A percentile compares a stretch with the other conserved stretches of the same genome.
These are phyloP conservation scores for Teleiodes luculella DNA, from an alignment of 2,888 invertebrate genomes.

Conservation along the genomic window DNA sequence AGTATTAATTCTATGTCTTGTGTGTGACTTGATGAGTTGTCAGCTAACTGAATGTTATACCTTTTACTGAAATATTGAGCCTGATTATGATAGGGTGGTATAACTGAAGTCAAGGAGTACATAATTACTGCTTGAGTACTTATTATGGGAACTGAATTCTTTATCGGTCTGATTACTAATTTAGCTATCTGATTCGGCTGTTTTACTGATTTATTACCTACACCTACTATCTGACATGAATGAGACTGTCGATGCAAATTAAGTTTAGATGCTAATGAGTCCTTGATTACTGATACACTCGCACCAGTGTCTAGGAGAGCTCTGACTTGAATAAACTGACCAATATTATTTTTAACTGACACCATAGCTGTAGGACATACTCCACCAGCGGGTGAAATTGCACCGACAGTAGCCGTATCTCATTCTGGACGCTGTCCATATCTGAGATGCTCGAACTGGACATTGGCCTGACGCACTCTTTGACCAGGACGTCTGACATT, in stretches of 20 bases:
- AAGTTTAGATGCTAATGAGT: background rate
- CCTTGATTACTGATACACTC: background rate
- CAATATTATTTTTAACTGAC: background rate
- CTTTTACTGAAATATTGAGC: too few species aligned
- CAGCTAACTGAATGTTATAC: background rate
- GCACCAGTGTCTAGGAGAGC: background rate
- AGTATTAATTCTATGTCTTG: conserved; percentile 2
- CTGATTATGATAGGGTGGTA: background rate
- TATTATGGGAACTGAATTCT: background rate
- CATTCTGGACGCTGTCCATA: background rate
- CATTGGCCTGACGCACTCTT: too few species aligned
- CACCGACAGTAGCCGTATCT: background rate
- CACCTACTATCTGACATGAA: too few species aligned
- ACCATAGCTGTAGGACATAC: background rate
- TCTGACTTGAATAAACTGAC: background rate
- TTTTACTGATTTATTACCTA: background rate
- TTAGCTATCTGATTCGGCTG: background rate
- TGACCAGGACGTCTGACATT: background rate
- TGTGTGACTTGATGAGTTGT: background rate
- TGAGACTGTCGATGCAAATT: background rate
- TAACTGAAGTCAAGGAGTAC: background rate
- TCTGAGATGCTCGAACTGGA: background rate
- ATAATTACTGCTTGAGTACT: background rate
- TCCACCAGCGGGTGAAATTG: background rate
- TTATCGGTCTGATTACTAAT: background rate